Conservation (phyloP, 2,113 vertebrate species). For the Passerina amoena region DNA sequence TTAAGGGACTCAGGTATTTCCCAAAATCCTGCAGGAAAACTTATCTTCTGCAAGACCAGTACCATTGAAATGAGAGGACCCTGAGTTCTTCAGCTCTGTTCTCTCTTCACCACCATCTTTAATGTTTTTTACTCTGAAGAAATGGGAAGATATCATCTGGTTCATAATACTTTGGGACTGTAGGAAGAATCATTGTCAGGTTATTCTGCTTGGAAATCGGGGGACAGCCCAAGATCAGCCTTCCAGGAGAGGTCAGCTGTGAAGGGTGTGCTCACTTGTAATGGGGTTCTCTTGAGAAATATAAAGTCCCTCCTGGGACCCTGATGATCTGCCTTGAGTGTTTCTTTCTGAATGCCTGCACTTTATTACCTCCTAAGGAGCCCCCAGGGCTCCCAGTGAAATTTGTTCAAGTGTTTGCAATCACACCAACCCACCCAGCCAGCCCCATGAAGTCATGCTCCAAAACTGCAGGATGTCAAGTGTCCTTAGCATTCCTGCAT, state of each 20-base stretch:
- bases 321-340: not conserved
- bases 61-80: not conserved
- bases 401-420: conserved; percentile 49
- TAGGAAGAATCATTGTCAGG: not conserved
- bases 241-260: not conserved
- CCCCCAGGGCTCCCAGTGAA: conserved; percentile 16
- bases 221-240: not conserved
- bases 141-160: not conserved
- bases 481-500: conserved; percentile 15
- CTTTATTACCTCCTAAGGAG: conserved; percentile 20
- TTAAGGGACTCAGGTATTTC: not conserved
- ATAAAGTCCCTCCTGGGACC: not conserved
- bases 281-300: not conserved
- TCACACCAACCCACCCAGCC: not conserved
- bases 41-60: not conserved
- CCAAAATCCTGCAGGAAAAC: not conserved
- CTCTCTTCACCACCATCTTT: not conserved
- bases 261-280: not conserved
- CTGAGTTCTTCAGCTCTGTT: not conserved
- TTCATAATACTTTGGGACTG: not conserved
- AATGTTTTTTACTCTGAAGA: not conserved
- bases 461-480: conserved; percentile 53
- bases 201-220: not conserved
- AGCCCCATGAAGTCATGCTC: conserved; percentile 45
- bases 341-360: not conserved